phyloP scores from a whole-genome alignment of 2,888 invertebrate species.

The Hesperia comma region DNA sequence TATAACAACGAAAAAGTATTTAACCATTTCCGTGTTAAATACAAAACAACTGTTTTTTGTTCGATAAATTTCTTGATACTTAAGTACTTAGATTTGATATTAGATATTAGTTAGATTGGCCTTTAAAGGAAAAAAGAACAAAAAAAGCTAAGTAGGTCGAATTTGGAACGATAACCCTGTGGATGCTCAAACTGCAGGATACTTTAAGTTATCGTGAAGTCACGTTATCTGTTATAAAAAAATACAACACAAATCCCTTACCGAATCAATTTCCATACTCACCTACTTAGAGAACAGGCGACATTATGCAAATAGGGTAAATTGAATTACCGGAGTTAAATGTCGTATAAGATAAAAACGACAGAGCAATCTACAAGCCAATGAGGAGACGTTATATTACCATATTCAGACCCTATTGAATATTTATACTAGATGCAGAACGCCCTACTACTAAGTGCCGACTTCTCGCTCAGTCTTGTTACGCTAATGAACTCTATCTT shows the following conservation, averaged over 20 bases:
- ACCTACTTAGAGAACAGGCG: conserved; percentile 76
- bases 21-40: no score
- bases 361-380: conserved; percentile 82
- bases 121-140: no score
- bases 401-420: conserved; percentile 83
- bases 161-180: no score
- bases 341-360: conserved; percentile 84
- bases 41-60: no score
- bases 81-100: no score
- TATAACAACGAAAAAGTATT: no score
- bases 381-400: conserved; percentile 80
- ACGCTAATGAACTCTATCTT: conserved; percentile 76
- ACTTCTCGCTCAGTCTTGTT: conserved; percentile 73
- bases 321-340: conserved; percentile 84
- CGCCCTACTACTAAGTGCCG: conserved; percentile 58
- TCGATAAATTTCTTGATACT: no score
- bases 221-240: conserved; percentile 17
- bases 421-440: conserved; percentile 74
- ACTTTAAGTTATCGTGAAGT: no score
- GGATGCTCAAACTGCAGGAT: no score
- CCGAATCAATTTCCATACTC: conserved; percentile 73
- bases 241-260: conserved; percentile 44
- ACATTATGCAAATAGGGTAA: conserved; percentile 83
- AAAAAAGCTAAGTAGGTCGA: no score
- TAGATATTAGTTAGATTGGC: no score